These are phyloP conservation scores for Fregata magnificens DNA, from an alignment of 2,113 vertebrate species.

Conservation along the genomic window DNA sequence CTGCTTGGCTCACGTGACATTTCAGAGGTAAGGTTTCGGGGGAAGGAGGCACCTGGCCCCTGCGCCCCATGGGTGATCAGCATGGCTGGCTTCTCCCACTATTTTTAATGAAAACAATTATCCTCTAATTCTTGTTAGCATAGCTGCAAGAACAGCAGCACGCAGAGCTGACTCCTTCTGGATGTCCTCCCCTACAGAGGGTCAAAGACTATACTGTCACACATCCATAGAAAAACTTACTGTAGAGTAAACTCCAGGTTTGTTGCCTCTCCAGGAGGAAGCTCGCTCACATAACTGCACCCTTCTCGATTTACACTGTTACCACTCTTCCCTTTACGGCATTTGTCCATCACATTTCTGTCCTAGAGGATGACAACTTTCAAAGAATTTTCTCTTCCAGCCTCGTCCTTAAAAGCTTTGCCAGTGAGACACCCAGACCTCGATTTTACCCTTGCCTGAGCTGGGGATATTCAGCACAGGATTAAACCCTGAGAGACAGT, in stretches of 20 bases:
- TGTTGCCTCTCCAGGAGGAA: neutral
- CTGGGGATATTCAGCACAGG: neutral
- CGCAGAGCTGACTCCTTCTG: fast-evolving
- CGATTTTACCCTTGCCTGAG: fast-evolving
- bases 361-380: neutral
- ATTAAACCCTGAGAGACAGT: neutral
- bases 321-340: neutral
- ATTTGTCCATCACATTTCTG: neutral
- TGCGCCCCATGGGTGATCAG: neutral
- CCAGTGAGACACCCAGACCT: neutral
- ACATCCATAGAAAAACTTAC: neutral
- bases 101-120: neutral
- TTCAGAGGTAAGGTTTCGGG: neutral
- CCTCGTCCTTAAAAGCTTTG: neutral
- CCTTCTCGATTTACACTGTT: neutral
- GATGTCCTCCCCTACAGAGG: no score
- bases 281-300: neutral
- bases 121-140: neutral
- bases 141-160: neutral
- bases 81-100: neutral
- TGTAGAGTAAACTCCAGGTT: neutral
- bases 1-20: neutral
- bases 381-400: neutral
- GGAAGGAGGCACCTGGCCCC: neutral
- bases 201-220: neutral